Conservation (phyloP, 2,113 vertebrate species). For the Corythoichthys haematopterus region DNA sequence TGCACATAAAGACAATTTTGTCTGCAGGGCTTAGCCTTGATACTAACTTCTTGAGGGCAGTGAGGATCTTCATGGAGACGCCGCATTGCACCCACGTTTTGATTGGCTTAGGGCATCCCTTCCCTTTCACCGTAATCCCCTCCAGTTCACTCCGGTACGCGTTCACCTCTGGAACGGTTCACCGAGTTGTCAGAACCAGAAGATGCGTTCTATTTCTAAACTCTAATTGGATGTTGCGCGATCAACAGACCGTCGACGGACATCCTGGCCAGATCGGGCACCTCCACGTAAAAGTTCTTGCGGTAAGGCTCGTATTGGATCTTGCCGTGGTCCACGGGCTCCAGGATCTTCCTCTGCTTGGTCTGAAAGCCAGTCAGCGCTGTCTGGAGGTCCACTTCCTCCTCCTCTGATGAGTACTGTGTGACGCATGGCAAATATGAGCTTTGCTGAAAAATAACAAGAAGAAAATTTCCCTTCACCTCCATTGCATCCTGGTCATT, state of each 20-base stretch:
- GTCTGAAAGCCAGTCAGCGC: constrained; percentile 96
- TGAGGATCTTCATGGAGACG: constrained; percentile 97
- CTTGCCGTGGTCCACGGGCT: constrained; percentile 96
- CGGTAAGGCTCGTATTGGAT: constrained; percentile 94
- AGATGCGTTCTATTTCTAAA: not conserved
- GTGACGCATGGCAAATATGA: not conserved
- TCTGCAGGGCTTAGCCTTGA: not conserved
- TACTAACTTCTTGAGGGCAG: constrained; percentile 89
- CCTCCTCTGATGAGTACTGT: constrained; percentile 98
- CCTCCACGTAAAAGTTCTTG: constrained; percentile 98
- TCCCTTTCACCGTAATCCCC: constrained; percentile 92
- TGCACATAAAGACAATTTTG: too few relatives aligned
- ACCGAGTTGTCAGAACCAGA: not conserved
- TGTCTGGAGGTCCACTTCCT: constrained; percentile 95
- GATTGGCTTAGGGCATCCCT: constrained; percentile 96
- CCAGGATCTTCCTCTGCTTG: constrained; percentile 93
- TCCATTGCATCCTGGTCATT: constrained; percentile 99
- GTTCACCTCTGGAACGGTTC: constrained; percentile 77
- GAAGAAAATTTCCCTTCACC: constrained; percentile 63
- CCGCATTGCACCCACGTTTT: constrained; percentile 99
- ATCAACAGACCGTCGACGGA: constrained; percentile 78
- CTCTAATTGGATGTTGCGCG: not conserved
- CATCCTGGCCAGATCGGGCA: constrained; percentile 94
- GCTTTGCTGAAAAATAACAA: not conserved
- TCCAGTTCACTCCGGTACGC: constrained; percentile 88